Evolutionary conservation across 53 echinoderm and acorn worm species (phyloP), one percentile per base, ranked within the genome.

Genomic region (Hippasteria phrygiana): DNA sequence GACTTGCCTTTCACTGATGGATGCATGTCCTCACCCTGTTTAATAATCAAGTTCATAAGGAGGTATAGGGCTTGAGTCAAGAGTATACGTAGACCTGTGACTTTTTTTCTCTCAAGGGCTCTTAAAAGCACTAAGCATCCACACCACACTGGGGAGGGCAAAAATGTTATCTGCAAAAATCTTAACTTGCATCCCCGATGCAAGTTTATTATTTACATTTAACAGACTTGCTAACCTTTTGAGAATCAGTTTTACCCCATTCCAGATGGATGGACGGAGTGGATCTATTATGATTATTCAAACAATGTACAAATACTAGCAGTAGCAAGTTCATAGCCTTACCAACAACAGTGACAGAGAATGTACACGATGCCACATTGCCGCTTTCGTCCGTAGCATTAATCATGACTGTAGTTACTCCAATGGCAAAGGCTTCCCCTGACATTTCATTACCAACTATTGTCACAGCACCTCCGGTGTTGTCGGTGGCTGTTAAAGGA

Each of bases 311-410:
- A 8, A 7, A 45, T 5, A 22, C 1, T 6, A 0, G n/a, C 20
- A 59, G 7, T 24, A 1, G 20, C 7, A n/a, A 17, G 59, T 59
- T 4, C 20, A 0, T 11, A 16, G 54, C 54, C 88, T 41, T 75
- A 88, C 88, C 88, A 40, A 59, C 75, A 14, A 88, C 75, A 40
- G 56, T 59, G 12, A 88, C 43, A 41, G 74, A 41, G 63, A 92
- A 40, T n/a, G 6, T 18, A 56, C 87, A 38, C 18, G 31, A 10
- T 17, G 43, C 90, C 56, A 51, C 4, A 37, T 92, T 92, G 26
- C 90, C 90, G 12, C 88, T 88, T 34, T 31, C 66, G 55, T 93
- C 93, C 31, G 35, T 74, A 6, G 79, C 93, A 35, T 65, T 76
- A 55, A 87, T 81, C 3, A 46, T 54, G 18, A 93, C 93, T 13